phyloP scores from a whole-genome alignment of 1,140 invertebrate species.

The Medauroidea extradentata region DNA sequence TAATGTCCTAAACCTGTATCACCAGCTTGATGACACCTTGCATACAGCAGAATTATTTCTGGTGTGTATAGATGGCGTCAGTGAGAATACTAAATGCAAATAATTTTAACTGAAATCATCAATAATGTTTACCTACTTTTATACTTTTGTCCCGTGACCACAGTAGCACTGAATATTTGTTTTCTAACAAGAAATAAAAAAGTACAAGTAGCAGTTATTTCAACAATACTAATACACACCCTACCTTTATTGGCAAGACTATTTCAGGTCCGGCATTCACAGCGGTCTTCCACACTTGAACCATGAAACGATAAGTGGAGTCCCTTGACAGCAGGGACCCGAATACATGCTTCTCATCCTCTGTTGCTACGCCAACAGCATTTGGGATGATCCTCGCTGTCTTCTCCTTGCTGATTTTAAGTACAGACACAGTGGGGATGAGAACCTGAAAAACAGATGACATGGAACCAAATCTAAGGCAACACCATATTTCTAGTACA shows the following conservation, averaged over 20 bases:
- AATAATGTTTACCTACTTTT: no score
- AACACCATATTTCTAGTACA: neutral
- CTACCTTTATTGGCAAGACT: neutral
- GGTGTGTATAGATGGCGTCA: no score
- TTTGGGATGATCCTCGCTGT: conserved; percentile 87
- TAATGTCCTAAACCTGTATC: no score
- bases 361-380: conserved; percentile 81
- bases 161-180: no score
- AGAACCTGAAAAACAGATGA: conserved; percentile 54
- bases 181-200: no score
- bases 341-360: conserved; percentile 82
- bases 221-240: no score
- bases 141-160: no score
- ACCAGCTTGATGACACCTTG: no score
- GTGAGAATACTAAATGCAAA: no score
- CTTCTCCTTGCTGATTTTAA: conserved; percentile 85
- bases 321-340: conserved; percentile 84
- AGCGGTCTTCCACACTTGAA: conserved; percentile 63
- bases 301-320: conserved; percentile 79
- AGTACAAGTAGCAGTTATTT: no score
- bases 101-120: no score
- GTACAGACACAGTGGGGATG: conserved; percentile 75
- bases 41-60: no score
- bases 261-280: neutral
- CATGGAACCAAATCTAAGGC: neutral